These are phyloP conservation scores for Hoplias malabaricus DNA, from an alignment of 2,113 vertebrate species.

Conservation along the genomic window DNA sequence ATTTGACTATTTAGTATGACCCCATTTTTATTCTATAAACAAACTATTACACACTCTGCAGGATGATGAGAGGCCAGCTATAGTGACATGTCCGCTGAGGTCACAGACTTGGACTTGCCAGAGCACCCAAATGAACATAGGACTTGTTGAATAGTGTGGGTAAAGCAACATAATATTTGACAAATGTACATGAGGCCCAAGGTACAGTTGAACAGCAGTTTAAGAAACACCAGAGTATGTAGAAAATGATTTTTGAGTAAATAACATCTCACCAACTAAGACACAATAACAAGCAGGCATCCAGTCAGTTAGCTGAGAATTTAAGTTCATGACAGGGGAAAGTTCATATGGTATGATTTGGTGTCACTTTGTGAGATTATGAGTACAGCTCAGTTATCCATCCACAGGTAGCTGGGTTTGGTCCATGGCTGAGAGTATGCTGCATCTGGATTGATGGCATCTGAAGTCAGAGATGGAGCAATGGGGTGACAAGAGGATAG, in stretches of 20 bases:
- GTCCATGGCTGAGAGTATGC: slow-evolving; percentile 66
- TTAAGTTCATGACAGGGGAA: too few relatives aligned
- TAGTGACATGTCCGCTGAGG: neutral
- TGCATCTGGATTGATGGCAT: slow-evolving; percentile 67
- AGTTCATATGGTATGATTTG: too few relatives aligned
- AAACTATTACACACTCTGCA: neutral
- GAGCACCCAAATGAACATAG: neutral
- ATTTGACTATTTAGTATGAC: too few relatives aligned
- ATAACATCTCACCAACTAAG: too few relatives aligned
- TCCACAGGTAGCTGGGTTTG: slow-evolving; percentile 61
- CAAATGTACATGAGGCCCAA: neutral
- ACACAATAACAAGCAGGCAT: too few relatives aligned
- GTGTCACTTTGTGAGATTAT: neutral
- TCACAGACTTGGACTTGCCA: neutral
- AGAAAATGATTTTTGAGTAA: neutral
- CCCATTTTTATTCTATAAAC: too few relatives aligned
- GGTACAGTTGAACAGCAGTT: neutral
- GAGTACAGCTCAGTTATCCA: slow-evolving; percentile 41
- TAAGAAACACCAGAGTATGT: too few relatives aligned
- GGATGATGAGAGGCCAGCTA: neutral
- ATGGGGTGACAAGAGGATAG: slow-evolving; percentile 76
- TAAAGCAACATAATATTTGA: neutral
- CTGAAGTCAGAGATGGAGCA: slow-evolving; percentile 66
- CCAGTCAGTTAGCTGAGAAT: neutral
- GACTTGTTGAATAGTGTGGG: neutral